Evolutionary conservation across 1,140 invertebrate species (phyloP).

Genomic region (Paramacrobiotus metropolitanus): DNA sequence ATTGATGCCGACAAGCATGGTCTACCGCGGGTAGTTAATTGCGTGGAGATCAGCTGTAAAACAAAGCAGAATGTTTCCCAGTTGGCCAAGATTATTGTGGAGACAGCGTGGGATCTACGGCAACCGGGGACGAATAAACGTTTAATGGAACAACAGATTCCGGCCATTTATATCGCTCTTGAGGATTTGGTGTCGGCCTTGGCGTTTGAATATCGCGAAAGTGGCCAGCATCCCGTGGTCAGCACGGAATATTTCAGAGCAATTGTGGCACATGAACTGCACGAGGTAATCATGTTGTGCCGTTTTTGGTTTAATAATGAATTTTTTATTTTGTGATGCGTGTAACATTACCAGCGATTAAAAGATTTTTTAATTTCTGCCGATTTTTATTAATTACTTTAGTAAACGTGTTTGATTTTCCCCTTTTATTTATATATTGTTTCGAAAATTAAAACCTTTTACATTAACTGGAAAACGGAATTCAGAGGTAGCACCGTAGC

Average conservation of each 20-base stretch:
- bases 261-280: constrained; percentile 42
- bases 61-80: constrained; percentile 71
- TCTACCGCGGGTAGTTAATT: constrained; percentile 69
- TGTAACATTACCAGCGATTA: no score
- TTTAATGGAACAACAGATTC: constrained; percentile 74
- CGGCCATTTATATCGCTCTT: constrained; percentile 74
- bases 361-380: no score
- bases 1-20: constrained; percentile 88
- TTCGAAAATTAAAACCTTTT: no score
- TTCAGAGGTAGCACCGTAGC: no score
- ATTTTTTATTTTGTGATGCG: no score
- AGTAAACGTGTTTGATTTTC: no score
- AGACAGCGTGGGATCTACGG: constrained; percentile 67
- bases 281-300: no score
- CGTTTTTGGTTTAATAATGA: no score
- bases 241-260: constrained; percentile 40
- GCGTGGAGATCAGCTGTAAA: constrained; percentile 67
- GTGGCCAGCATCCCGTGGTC: constrained; percentile 59
- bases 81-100: constrained; percentile 74
- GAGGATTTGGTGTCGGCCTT: constrained; percentile 68
- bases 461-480: no score
- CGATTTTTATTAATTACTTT: no score
- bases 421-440: no score
- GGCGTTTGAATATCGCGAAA: constrained; percentile 33
- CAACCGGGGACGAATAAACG: constrained; percentile 62